Evolutionary conservation across 2,797 vertebrate species (phyloP).

Genomic region (Hoplostethus mediterraneus): DNA sequence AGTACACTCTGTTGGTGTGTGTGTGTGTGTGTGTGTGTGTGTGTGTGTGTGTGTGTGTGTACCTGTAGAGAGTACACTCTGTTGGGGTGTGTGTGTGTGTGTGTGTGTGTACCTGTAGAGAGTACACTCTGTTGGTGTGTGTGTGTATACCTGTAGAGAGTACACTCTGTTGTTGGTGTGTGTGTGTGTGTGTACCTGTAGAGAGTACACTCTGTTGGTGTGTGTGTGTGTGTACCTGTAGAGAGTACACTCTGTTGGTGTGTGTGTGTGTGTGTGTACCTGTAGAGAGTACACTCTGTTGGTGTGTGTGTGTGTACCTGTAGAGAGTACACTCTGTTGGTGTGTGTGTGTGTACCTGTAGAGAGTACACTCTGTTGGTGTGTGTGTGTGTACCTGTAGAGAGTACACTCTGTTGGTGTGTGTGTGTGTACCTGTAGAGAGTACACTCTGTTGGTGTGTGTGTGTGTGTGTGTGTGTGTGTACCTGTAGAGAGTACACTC

Average conservation of each 20-base stretch:
- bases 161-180: not conserved
- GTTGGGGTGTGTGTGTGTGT: not conserved
- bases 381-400: conserved; percentile 81
- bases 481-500: too few relatives aligned
- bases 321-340: conserved; percentile 94
- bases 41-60: too few relatives aligned
- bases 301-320: conserved; percentile 84
- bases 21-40: too few relatives aligned
- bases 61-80: not conserved
- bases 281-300: too few relatives aligned
- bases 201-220: too few relatives aligned
- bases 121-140: conserved; percentile 85
- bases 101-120: conserved; percentile 80
- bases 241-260: conserved; percentile 95
- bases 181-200: conserved; percentile 12
- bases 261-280: conserved; percentile 76
- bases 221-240: conserved; percentile 86
- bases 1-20: too few relatives aligned
- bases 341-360: conserved; percentile 89
- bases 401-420: conserved; percentile 32
- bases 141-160: not conserved
- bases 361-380: conserved; percentile 91
- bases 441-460: too few relatives aligned
- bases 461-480: too few relatives aligned
- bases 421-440: too few relatives aligned